These are phyloP conservation scores for Anoura caudifer DNA, from an alignment of 2,113 vertebrate genomes.

Conservation along the genomic window DNA sequence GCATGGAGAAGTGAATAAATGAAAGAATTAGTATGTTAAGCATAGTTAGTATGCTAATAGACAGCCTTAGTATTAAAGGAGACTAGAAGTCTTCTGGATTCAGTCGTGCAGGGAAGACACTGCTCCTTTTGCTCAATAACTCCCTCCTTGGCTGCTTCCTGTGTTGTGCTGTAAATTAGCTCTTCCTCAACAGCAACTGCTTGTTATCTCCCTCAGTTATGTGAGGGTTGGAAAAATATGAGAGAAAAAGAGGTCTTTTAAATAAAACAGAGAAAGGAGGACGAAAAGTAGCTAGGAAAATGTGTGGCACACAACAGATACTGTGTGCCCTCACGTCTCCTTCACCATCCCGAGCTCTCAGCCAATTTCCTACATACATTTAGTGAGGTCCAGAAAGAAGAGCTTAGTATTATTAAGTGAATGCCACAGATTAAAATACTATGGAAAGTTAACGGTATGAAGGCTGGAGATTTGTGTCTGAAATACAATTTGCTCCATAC, in stretches of 20 bases:
- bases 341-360: neutral
- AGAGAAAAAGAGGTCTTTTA: neutral
- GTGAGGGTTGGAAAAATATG: neutral
- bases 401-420: neutral
- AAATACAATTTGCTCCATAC: conserved; percentile 30
- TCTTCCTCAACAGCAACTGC: neutral
- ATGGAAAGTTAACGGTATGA: conserved; percentile 11
- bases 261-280: neutral
- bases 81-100: neutral
- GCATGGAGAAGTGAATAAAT: neutral
- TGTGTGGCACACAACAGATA: neutral
- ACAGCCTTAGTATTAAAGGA: neutral
- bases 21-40: neutral
- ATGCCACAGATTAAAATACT: neutral
- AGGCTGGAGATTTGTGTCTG: neutral
- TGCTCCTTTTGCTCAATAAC: neutral
- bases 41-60: neutral
- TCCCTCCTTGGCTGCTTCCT: neutral
- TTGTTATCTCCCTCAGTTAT: neutral
- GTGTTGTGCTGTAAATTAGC: neutral
- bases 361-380: neutral
- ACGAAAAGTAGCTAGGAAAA: neutral
- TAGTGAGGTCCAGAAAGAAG: neutral
- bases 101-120: neutral
- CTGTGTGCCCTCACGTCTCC: neutral